Percentiles rank a stretch among this genome's conserved stretches.
Conservation (phyloP, 2,113 vertebrate species). For the Catharus minimus region DNA sequence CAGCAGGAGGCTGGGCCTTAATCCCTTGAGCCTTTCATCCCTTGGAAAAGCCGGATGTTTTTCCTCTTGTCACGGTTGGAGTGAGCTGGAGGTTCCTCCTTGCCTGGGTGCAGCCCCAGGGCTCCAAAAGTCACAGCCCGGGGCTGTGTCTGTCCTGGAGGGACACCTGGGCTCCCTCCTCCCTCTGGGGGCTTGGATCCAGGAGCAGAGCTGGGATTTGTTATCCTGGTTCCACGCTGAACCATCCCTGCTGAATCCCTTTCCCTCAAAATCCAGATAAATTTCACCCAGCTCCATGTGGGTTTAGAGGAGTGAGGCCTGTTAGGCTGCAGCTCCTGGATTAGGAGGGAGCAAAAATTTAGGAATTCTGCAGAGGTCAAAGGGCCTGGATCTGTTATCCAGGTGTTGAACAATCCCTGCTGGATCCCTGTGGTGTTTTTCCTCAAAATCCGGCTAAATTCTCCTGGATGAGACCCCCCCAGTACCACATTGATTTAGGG, state of each 20-base stretch:
- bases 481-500: no score
- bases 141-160: slow-evolving; percentile 6
- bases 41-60: background rate
- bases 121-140: slow-evolving; percentile 13
- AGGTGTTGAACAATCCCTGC: background rate
- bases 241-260: background rate
- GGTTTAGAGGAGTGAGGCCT: no score
- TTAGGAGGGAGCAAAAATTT: no score
- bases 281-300: background rate
- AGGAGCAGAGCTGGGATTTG: background rate
- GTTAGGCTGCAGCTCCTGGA: no score
- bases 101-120: background rate
- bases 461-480: no score
- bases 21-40: slow-evolving; percentile 44
- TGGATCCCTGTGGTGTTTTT: fast-evolving
- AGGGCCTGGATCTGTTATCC: background rate
- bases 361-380: no score
- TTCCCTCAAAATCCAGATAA: background rate
- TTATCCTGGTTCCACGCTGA: background rate
- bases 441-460: background rate
- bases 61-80: background rate
- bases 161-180: background rate
- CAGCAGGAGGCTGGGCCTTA: slow-evolving; percentile 13
- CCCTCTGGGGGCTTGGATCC: background rate
- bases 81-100: background rate